Base-by-base conservation (phyloP, 2,888 invertebrate species). In the Suillia variegata region DNA sequence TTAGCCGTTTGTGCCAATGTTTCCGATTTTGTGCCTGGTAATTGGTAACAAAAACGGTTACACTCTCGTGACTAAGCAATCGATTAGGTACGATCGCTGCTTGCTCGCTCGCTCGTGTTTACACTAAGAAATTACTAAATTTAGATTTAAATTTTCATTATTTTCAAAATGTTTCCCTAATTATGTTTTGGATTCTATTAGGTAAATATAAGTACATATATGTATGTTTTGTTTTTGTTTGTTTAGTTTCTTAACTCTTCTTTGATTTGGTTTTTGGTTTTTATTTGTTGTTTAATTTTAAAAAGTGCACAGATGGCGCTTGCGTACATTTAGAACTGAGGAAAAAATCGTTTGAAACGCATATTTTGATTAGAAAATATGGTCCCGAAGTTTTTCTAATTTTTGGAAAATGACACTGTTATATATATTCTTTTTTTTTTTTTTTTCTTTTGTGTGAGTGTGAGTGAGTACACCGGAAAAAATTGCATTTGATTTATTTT, bases 291-390 rank as follows among this genome's bases (percentile, higher is more conserved):
- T 45, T 38, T 59, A 42, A 54, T 12, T 51, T 49, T 54, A 21
- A 51, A 62, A 67, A 62, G 65, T 67, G 68, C 66, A 67, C 60
- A 63, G 62, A 64, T 58, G 68, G 67, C 67, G 62, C 61, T 63
- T 66, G 60, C 59, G 53, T 51, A 59, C 45, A 56, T 51, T 58
- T 49, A 56, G 22, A 53, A 54, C 55, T 60, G 15, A 38, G 56
- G 59, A 69, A 65, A 13, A 45, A 13, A 45, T 45, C 59, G 60
- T 70, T 66, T 76, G 78, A 79, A 79, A 79, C 79, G 75, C 79
- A 79, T 79, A 79, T 79, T 79, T 79, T 75, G 73, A 75, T 73
- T 74, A 70, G 75, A 77, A 78, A 79, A 80, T 79, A 80, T 80
- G 79, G 79, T 80, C 79, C 79, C 79, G 77, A 79, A 77, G 75